Base-by-base conservation (phyloP, 1,140 invertebrate genomes). In the Sesamia nonagrioides region DNA sequence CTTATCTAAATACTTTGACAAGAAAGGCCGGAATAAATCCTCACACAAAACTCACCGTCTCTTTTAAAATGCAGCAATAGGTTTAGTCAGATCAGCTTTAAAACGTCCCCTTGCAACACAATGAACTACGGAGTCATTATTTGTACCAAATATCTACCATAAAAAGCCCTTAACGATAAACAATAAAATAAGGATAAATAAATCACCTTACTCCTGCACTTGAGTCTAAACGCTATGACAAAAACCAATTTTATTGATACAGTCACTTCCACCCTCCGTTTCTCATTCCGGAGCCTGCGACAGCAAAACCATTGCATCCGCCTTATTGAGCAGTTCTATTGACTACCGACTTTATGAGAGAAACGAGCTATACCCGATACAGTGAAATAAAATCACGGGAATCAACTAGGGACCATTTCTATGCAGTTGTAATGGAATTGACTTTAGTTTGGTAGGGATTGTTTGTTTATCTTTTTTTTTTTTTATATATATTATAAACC, bases 311-410 rank as follows among this genome's bases (percentile, higher is more conserved):
- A 7, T 11, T 72, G 69, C 69, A 56, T 56, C 50, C 50, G 69
- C 27, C 69, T 72, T 72, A 72, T 72, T 54, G 69, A 54, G 69
- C 69, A 72, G 56, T 72, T 72, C 69, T 18, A 50, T 17, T 40
- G 69, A 56, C 48, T 72, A 35, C 50, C 33, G 50, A 56, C 27
- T 72, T 72, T 72, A 72, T 72, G 35, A 50, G 21, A 8, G 21
- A 33, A 21, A 37, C 52, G 50, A 33, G 35, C 27, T 56, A 35
- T 33, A 33, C 13, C 6, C 45, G 69, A 72, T 40, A 18, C 21
- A 72, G 48, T 35, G n/a, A 56, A 72, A 72, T 72, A 40, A 54
- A 54, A 54, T 63, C 37, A 63, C 60, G 60, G 56, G 27, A 15
- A 27, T 11, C 33, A 33, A 33, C 11, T 35, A 2, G n/a, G n/a